Percentiles rank a stretch among this genome's conserved stretches.
These are phyloP conservation scores for Balaeniceps rex DNA, from an alignment of 2,113 vertebrate genomes.

Conservation along the genomic window DNA sequence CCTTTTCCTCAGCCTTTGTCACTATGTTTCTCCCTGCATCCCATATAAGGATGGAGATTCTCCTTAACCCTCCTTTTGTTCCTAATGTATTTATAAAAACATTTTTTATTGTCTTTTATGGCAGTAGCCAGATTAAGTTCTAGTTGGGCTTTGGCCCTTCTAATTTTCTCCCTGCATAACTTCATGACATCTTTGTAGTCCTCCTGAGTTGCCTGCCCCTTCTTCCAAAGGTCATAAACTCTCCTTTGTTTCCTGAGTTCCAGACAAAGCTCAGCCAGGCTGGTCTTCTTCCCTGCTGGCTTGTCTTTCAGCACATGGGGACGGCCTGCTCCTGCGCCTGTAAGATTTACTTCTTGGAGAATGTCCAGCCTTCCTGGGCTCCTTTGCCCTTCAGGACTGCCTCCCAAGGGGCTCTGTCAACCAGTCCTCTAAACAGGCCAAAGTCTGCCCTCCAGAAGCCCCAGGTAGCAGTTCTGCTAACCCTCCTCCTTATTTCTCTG, in stretches of 20 bases:
- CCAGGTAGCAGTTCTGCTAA: no score
- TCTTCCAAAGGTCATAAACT: neutral
- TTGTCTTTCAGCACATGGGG: neutral
- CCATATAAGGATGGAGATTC: no score
- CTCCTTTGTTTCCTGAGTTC: neutral
- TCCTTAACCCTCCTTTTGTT: no score
- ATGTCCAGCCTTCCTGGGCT: neutral
- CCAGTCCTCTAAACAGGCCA: neutral
- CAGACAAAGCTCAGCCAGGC: neutral
- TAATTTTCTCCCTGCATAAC: neutral
- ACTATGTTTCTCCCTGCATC: no score
- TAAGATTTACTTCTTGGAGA: neutral
- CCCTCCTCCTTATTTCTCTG: no score
- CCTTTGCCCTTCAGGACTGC: neutral
- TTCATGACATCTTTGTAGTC: neutral
- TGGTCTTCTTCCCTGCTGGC: no score
- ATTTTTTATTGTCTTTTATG: no score
- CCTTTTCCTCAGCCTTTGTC: no score
- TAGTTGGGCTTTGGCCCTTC: neutral
- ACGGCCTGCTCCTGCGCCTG: neutral
- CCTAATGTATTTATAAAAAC: no score
- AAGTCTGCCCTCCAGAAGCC: no score
- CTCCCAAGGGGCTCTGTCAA: neutral
- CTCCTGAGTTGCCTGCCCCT: neutral
- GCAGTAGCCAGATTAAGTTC: neutral